These are phyloP conservation scores for Scolopax bukidnonensis DNA, from an alignment of 2,797 vertebrate genomes.

Conservation along the genomic window DNA sequence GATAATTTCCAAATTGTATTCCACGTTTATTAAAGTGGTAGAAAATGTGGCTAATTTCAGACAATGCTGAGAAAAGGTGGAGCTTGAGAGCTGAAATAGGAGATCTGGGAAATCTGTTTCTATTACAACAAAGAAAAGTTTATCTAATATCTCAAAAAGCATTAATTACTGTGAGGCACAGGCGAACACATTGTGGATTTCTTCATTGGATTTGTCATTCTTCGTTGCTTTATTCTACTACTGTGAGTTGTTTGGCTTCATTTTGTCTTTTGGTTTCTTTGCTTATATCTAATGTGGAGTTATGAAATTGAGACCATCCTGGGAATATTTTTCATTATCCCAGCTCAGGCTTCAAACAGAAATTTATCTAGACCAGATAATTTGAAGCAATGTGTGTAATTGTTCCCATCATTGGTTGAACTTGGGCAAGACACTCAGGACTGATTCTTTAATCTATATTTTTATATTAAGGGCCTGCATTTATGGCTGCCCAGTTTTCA, in stretches of 20 bases:
- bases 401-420: not conserved
- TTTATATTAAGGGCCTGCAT: not conserved
- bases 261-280: not conserved
- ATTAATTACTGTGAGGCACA: slow-evolving; percentile 62
- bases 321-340: slow-evolving; percentile 55
- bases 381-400: not conserved
- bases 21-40: slow-evolving; percentile 34
- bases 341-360: not conserved
- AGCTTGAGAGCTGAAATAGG: slow-evolving; percentile 30
- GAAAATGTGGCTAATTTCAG: slow-evolving; percentile 57
- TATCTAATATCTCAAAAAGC: slow-evolving; percentile 68
- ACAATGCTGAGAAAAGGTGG: slow-evolving; percentile 58
- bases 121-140: slow-evolving; percentile 48
- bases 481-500: not conserved
- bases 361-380: slow-evolving; percentile 19
- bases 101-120: slow-evolving; percentile 33
- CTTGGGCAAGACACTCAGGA: not conserved
- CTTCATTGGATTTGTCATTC: slow-evolving; percentile 53
- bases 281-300: slow-evolving; percentile 20
- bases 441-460: not conserved
- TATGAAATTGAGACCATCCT: slow-evolving; percentile 45
- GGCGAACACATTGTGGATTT: slow-evolving; percentile 15
- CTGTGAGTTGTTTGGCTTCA: slow-evolving; percentile 41
- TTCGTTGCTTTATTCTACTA: slow-evolving; percentile 46
- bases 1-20: slow-evolving; percentile 61